A percentile compares a stretch with the other conserved stretches of the same genome.
Evolutionary conservation across 2,797 vertebrate species (phyloP).

Genomic region (Aquila chrysaetos): DNA sequence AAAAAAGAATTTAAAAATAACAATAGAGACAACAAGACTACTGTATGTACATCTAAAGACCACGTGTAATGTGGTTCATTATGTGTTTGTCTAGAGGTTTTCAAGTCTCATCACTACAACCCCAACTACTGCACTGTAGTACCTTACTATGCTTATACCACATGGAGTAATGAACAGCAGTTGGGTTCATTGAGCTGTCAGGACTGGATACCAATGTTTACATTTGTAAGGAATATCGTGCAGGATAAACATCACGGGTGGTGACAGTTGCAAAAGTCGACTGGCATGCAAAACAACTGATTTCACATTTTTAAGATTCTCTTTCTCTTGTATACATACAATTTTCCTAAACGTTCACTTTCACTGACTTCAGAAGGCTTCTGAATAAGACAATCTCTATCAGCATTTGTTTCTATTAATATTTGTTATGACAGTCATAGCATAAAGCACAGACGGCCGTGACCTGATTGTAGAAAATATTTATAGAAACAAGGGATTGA

Average conservation of each 20-base stretch:
- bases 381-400: neutral
- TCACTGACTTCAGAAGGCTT: neutral
- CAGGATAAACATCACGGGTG: neutral
- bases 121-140: neutral
- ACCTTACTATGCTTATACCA: neutral
- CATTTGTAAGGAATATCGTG: neutral
- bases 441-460: conserved; percentile 68
- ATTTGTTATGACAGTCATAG: conserved; percentile 76
- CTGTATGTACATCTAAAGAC: neutral
- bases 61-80: neutral
- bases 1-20: neutral
- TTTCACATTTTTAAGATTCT: neutral
- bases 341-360: neutral
- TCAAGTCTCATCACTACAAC: neutral
- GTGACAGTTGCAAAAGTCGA: neutral
- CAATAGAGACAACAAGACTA: neutral
- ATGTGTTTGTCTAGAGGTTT: neutral
- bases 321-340: neutral
- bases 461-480: conserved; percentile 72
- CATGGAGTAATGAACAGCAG: neutral
- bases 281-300: neutral
- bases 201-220: neutral
- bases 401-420: conserved; percentile 61
- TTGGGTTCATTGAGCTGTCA: neutral
- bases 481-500: conserved; percentile 53